Conservation (phyloP, 1,140 invertebrate species). For the Venturia canescens region DNA sequence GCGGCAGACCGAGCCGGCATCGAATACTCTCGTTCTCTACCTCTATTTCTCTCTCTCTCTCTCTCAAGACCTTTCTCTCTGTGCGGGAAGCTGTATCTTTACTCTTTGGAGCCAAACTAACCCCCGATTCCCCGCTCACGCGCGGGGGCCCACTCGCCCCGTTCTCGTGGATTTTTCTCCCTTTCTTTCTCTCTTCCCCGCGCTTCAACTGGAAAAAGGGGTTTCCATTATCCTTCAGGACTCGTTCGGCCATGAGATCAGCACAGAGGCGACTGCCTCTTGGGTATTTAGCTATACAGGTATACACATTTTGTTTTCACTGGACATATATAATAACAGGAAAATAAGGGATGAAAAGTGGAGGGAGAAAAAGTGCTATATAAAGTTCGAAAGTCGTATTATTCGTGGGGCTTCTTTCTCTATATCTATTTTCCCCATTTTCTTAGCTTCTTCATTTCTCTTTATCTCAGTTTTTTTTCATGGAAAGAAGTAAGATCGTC, state of each 20-base stretch:
- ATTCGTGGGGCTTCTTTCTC: neutral
- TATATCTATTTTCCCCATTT: too few relatives aligned
- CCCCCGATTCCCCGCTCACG: neutral
- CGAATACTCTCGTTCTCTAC: neutral
- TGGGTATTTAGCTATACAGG: neutral
- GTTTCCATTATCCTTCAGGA: slow-evolving; percentile 14
- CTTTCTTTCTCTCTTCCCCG: slow-evolving; percentile 31
- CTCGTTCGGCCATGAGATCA: slow-evolving; percentile 19
- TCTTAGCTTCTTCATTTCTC: too few relatives aligned
- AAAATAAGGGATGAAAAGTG: neutral
- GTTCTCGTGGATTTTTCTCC: slow-evolving; percentile 40
- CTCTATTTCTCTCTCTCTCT: neutral
- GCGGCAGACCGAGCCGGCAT: neutral
- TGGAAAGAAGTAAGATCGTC: too few relatives aligned
- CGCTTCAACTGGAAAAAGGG: slow-evolving; percentile 23
- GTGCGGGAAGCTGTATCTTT: neutral
- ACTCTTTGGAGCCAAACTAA: neutral
- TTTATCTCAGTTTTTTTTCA: too few relatives aligned
- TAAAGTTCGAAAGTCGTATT: neutral
- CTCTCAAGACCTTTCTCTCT: too few relatives aligned
- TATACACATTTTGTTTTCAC: neutral
- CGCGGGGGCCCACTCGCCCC: neutral
- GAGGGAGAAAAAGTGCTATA: neutral
- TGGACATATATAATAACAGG: slow-evolving; percentile 9
- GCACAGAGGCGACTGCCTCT: neutral